A percentile compares a stretch with the other conserved stretches of the same genome.
Conservation (phyloP, 2,888 invertebrate genomes). For the Lasius platythorax region DNA sequence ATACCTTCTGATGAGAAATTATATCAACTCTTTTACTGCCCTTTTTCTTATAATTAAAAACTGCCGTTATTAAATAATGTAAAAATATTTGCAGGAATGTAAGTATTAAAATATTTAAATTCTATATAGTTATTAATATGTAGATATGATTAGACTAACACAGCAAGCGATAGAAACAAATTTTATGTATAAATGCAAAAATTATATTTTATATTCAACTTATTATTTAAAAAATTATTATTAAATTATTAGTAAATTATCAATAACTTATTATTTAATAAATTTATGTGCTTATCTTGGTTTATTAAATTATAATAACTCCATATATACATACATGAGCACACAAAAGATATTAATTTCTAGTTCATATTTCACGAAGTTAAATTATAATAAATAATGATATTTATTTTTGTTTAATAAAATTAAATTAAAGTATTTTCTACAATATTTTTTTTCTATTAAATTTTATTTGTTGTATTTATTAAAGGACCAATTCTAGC, state of each 20-base stretch:
- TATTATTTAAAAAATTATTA: not conserved
- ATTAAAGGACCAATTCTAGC: not conserved
- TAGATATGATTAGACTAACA: not conserved
- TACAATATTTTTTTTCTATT: not conserved
- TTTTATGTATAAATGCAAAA: not conserved
- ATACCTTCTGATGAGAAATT: not conserved
- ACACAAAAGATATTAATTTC: not conserved
- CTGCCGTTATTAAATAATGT: not conserved
- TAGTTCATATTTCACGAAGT: not conserved
- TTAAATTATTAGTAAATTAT: too few relatives aligned
- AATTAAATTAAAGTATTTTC: not conserved
- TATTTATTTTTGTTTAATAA: not conserved
- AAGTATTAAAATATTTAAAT: not conserved
- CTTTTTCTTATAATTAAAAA: not conserved
- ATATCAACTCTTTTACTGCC: not conserved
- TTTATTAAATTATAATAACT: not conserved
- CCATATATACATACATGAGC: not conserved
- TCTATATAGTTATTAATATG: not conserved
- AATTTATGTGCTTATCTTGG: not conserved
- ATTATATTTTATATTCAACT: not conserved
- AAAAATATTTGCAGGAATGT: not conserved
- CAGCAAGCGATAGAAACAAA: not conserved
- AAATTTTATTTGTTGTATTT: not conserved
- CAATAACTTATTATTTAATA: not conserved
- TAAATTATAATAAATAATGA: not conserved